Conservation (phyloP, 2,113 vertebrate genomes). For the Climacteris rufus region DNA sequence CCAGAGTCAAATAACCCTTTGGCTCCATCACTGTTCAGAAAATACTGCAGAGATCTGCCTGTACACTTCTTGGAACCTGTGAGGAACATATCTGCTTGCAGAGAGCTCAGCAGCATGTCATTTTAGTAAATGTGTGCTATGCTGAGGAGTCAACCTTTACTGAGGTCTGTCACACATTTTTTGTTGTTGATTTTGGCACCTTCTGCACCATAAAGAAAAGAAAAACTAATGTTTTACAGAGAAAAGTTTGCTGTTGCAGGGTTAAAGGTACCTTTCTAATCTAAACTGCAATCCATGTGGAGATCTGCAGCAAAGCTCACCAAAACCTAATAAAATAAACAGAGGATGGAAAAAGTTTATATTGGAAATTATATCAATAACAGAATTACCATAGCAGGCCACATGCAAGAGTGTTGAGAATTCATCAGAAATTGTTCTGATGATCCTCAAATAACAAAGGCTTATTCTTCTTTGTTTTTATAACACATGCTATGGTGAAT, state of each 20-base stretch:
- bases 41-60: neutral
- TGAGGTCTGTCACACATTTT: neutral
- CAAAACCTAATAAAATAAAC: constrained; percentile 48
- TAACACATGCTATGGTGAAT: neutral
- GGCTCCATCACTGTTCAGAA: neutral
- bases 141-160: neutral
- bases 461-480: constrained; percentile 37
- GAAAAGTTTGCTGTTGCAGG: neutral
- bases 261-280: constrained; percentile 9
- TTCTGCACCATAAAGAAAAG: neutral
- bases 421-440: constrained; percentile 33
- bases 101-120: neutral
- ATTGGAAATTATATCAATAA: constrained; percentile 44
- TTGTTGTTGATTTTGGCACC: constrained; percentile 10
- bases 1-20: neutral
- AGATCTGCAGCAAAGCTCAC: constrained; percentile 3
- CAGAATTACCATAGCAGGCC: constrained; percentile 15
- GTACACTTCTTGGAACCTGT: neutral
- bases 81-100: neutral
- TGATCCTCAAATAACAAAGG: constrained; percentile 35
- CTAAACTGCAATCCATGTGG: constrained; percentile 21
- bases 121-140: neutral
- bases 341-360: constrained; percentile 14
- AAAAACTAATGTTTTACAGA: neutral
- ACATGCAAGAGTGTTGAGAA: constrained; percentile 13